Conservation (phyloP, 2,888 invertebrate genomes). For the Pollenia griseotomentosa region DNA sequence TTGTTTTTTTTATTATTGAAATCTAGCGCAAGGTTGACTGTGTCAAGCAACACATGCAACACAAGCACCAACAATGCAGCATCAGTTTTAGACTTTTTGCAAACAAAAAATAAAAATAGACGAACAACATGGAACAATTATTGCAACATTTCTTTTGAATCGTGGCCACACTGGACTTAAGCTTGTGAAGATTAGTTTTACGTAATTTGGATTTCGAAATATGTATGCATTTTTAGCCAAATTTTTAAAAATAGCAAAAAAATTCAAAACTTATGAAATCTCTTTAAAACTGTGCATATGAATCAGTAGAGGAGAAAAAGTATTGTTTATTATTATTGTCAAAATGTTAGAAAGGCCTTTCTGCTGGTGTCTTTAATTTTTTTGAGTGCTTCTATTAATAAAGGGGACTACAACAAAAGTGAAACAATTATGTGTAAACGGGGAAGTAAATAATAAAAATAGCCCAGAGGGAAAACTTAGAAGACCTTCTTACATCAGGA, state of each 20-base stretch:
- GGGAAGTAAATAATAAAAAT: too few species aligned
- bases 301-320: too few species aligned
- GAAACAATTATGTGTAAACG: too few species aligned
- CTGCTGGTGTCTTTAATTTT: too few species aligned
- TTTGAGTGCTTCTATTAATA: too few species aligned
- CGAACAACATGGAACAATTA: conserved; percentile 27
- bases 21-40: conserved; percentile 74
- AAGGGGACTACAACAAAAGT: too few species aligned
- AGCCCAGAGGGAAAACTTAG: too few species aligned
- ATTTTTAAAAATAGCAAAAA: neutral
- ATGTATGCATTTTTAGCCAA: conserved; percentile 2
- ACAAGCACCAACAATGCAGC: conserved; percentile 51
- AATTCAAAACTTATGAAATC: neutral
- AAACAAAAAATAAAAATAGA: conserved; percentile 12
- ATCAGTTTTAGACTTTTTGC: conserved; percentile 28
- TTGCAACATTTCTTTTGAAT: conserved; percentile 68
- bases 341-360: too few species aligned
- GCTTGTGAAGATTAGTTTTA: conserved; percentile 27
- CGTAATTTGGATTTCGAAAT: conserved; percentile 16
- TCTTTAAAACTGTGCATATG: too few species aligned
- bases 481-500: too few species aligned
- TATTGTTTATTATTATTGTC: too few species aligned
- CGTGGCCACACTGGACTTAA: conserved; percentile 45
- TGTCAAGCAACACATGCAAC: conserved; percentile 62
- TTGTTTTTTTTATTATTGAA: conserved; percentile 61